Base-by-base conservation (phyloP, 2,797 vertebrate species). In the Peromyscus aztecus region DNA sequence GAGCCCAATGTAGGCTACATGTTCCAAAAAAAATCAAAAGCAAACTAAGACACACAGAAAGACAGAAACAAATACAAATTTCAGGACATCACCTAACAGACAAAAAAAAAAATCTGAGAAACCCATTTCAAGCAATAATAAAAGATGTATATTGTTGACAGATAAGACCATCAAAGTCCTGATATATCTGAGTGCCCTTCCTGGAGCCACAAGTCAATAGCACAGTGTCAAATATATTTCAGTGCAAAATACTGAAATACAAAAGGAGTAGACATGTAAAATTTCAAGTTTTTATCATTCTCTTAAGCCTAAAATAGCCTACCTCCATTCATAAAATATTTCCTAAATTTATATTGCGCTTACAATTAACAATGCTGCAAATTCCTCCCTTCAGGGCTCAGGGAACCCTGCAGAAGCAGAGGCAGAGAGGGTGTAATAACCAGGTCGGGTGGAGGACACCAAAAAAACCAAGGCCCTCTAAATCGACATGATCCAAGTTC, bases 361-460 rank as follows among this genome's bases (percentile, higher is more conserved):
- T 76, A 75, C 97, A 94, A 96, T 37, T 90, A 61, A 4, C 29
- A 78, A 78, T 90, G 43, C 55, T 91, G n/a, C 61, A 24, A 67
- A 49, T 67, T 23, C 19, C 11, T 14, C 17, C 19, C 21, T 29
- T 49, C 6, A 7, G 29, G 59, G 29, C 16, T 34, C 61, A 65
- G 40, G 17, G 43, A 49, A 67, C 43, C 10, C 31, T 67, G 43
- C 31, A 49, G 61, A 34, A 65, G 82, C 46, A 3, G 61, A 49
- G 31, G 19, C 63, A 67, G 83, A n/a, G 14, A 85, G 40, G 61
- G 2, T 3, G 4, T 63, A 43, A 65, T 29, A 10, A 31, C 37
- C 40, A 63, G 17, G 63, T 17, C 10, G 0, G 29, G 34, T 4
- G 3, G 19, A 67, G 40, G 61, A 14, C 19, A 34, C 61, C 43